Conservation (phyloP, 2,888 invertebrate species). For the Lepidonotus clava region DNA sequence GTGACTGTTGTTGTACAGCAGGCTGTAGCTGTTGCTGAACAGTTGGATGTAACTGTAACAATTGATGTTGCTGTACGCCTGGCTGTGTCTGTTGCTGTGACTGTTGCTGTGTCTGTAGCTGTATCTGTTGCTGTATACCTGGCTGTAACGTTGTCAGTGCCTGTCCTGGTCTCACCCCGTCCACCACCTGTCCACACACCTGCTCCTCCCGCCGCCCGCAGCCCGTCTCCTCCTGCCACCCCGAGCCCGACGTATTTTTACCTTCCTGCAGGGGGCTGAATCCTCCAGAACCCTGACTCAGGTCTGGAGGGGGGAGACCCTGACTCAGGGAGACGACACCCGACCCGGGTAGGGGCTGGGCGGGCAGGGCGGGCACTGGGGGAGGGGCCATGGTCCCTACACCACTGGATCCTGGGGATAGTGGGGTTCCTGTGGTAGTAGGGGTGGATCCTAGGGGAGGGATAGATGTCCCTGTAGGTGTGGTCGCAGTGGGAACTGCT, state of each 20-base stretch:
- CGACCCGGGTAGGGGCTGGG: not conserved
- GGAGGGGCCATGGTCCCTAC: too few species aligned
- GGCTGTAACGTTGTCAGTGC: not conserved
- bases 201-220: not conserved
- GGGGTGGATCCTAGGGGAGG: not conserved
- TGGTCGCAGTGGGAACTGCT: too few species aligned
- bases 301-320: not conserved
- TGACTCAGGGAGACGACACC: not conserved
- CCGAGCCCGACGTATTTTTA: not conserved
- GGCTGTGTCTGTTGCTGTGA: not conserved
- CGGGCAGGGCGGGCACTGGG: not conserved
- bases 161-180: not conserved
- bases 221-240: not conserved
- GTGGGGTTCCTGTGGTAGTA: too few species aligned
- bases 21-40: too few species aligned
- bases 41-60: not conserved
- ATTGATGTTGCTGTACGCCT: not conserved
- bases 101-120: not conserved
- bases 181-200: not conserved
- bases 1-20: too few species aligned
- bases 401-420: too few species aligned
- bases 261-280: not conserved
- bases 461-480: too few species aligned
- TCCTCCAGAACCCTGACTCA: conserved; percentile 28
- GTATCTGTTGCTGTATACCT: too few species aligned